Evolutionary conservation across 2,797 vertebrate species (phyloP).

Genomic region (Halcyon smyrnensis): DNA sequence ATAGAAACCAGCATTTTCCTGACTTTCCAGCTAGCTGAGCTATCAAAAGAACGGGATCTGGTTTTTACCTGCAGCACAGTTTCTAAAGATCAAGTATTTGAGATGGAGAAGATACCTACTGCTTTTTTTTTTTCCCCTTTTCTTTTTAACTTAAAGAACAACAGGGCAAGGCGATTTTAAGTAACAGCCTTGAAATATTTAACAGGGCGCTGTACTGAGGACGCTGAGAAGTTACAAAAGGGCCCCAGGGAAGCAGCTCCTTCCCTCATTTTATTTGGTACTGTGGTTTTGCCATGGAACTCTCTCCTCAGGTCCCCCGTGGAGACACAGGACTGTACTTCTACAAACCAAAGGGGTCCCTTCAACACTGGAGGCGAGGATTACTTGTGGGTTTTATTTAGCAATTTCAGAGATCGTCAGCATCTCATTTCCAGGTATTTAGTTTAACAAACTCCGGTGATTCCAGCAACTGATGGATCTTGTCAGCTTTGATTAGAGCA

Average conservation of each 20-base stretch:
- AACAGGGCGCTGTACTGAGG: neutral
- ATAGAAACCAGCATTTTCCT: neutral
- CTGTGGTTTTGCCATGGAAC: neutral
- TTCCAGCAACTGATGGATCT: constrained; percentile 63
- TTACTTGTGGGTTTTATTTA: neutral
- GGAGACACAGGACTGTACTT: neutral
- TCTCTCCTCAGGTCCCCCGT: neutral
- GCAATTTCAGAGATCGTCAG: neutral
- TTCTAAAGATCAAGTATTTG: neutral
- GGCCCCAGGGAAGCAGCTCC: neutral
- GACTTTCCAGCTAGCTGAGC: neutral
- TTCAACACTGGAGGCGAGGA: neutral
- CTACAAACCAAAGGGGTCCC: neutral
- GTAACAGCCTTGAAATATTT: neutral
- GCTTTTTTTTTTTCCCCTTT: neutral
- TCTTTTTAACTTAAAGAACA: neutral
- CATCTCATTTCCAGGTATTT: neutral
- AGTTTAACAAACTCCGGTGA: constrained; percentile 51
- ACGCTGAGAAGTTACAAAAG: neutral
- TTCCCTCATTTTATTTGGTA: neutral
- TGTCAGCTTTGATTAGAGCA: constrained; percentile 69
- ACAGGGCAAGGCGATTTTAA: neutral
- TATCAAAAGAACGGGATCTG: neutral
- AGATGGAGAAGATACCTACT: neutral
- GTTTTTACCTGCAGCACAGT: neutral